Evolutionary conservation across 2,888 invertebrate species (phyloP).

Genomic region (Hirtodrosophila cameraria): DNA sequence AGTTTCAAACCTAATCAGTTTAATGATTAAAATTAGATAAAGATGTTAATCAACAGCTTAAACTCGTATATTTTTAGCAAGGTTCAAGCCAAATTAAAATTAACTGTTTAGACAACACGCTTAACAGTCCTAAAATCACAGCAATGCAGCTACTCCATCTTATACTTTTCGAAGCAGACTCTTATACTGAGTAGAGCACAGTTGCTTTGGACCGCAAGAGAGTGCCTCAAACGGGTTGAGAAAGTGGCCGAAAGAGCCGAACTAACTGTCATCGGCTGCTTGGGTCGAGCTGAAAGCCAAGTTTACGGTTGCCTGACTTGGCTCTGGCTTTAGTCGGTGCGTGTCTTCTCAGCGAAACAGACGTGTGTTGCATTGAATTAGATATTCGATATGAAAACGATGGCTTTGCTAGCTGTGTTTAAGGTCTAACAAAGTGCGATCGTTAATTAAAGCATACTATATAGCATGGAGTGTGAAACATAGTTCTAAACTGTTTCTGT

Average conservation of each 20-base stretch:
- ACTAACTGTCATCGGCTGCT: constrained; percentile 35
- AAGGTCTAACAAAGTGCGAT: constrained; percentile 70
- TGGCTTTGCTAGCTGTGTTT: constrained; percentile 62
- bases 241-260: constrained; percentile 37
- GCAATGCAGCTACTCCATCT: constrained; percentile 13
- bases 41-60: no score
- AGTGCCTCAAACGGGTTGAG: constrained; percentile 30
- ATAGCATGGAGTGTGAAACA: constrained; percentile 2
- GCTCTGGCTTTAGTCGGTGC: constrained; percentile 59
- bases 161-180: constrained; percentile 15
- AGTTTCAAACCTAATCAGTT: no score
- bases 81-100: no score
- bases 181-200: constrained; percentile 23
- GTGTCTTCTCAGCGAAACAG: constrained; percentile 52
- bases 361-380: constrained; percentile 16
- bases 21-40: no score
- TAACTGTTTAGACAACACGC: no score
- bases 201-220: constrained; percentile 14
- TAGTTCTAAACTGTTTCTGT: constrained; percentile 34
- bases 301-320: constrained; percentile 38
- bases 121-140: background rate
- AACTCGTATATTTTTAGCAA: no score
- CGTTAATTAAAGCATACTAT: constrained; percentile 10
- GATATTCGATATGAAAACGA: constrained; percentile 17
- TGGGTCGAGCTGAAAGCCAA: constrained; percentile 33